Evolutionary conservation across 2,888 invertebrate genomes (phyloP), one percentile per base, ranked within the genome.

Genomic region (Habroteleia sp.): DNA sequence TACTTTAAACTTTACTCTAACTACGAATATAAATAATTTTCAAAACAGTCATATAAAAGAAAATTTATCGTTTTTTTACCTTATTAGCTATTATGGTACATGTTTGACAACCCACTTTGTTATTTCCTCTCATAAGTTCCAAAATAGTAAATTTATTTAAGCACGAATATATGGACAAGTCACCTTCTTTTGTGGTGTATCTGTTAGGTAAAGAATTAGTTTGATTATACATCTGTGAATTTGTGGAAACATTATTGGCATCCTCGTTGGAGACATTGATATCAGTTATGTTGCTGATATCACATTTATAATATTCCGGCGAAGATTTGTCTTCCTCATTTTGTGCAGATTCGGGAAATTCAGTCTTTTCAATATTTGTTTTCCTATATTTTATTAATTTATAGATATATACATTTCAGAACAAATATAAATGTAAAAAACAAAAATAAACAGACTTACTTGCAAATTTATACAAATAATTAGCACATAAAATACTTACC

Each of bases 91-190:
- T 89, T 77, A 93, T 92, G 0, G 96, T 96, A 89, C 99, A 99
- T 39, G 93, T 92, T 84, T 96, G 96, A 88, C 99, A 99, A 58
- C 95, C 94, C 42, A 98, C 97, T 89, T 95, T 96, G 88, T 99
- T 98, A 86, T 93, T 94, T 0, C 96, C 98, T 0, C 94, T 95
- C 89, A 99, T 93, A 11, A 97, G 90, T 87, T 99, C 98, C 8
- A 95, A 91, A 0, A 95, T 94, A 0, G 97, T 98, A 89, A 98
- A 98, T 87, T 97, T 96, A 84, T 95, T 94, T 52, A 99, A 92
- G 86, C 97, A 98, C 0, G 97, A 96, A 81, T 94, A 93, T 48
- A 98, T 92, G 13, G 96, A 95, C 87, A 94, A 94, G 80, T 95
- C 95, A 33, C 94, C 94, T 60, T 94, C 94, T 78, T 93, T 93